These are phyloP conservation scores for Brachyistius frenatus DNA, from an alignment of 2,113 vertebrate species.

Conservation along the genomic window DNA sequence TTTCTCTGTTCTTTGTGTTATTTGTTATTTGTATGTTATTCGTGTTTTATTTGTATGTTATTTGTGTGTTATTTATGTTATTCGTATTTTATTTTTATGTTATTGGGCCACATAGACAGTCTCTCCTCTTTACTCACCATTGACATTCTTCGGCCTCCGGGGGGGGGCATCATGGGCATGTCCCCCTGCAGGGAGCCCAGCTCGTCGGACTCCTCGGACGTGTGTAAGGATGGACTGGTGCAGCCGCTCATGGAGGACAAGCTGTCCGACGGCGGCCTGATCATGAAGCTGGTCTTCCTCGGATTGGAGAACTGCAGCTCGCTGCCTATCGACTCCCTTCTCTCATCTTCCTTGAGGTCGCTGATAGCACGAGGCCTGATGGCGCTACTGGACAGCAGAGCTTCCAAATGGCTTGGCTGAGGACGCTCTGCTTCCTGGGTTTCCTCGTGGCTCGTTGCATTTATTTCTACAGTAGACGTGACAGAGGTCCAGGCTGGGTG, in stretches of 20 bases:
- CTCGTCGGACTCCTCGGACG: conserved; percentile 87
- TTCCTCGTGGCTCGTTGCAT: conserved; percentile 55
- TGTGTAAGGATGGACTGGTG: conserved; percentile 81
- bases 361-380: conserved; percentile 72
- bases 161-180: conserved; percentile 82
- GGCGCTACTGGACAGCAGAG: conserved; percentile 59
- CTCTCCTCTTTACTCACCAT: conserved; percentile 88
- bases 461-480: conserved; percentile 42
- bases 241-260: conserved; percentile 82
- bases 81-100: background rate
- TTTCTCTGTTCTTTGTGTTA: no score
- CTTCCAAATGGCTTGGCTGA: conserved; percentile 69
- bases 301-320: conserved; percentile 74
- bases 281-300: conserved; percentile 88
- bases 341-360: conserved; percentile 76
- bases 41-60: no score
- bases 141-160: conserved; percentile 87
- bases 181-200: conserved; percentile 82
- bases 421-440: conserved; percentile 50
- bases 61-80: no score
- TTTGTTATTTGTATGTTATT: no score
- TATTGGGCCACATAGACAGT: background rate
- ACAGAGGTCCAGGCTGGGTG: conserved; percentile 66
- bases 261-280: conserved; percentile 86
- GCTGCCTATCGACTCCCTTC: conserved; percentile 82